Conservation (phyloP, 2,113 vertebrate genomes). For the Anas platyrhynchos region DNA sequence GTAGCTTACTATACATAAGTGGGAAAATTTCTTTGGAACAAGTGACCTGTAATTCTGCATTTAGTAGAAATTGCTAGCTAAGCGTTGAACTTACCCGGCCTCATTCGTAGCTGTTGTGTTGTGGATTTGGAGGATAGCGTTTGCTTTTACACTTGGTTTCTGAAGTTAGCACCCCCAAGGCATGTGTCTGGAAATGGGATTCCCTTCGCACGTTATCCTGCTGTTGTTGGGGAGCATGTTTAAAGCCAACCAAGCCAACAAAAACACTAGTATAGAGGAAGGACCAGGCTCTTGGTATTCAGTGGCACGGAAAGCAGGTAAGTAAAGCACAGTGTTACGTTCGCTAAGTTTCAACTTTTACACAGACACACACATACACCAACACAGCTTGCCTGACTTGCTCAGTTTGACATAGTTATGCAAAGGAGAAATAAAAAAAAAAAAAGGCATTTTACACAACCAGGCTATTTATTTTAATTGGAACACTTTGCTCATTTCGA, state of each 20-base stretch:
- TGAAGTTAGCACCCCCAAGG: neutral
- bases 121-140: neutral
- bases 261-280: slow-evolving; percentile 76
- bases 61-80: slow-evolving; percentile 46
- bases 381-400: slow-evolving; percentile 72
- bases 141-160: neutral
- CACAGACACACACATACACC: neutral
- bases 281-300: slow-evolving; percentile 76
- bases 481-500: slow-evolving; percentile 67
- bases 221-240: slow-evolving; percentile 29
- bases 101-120: neutral
- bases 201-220: neutral
- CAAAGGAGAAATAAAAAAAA: slow-evolving; percentile 45
- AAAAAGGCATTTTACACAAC: slow-evolving; percentile 66
- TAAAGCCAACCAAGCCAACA: neutral
- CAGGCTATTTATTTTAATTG: slow-evolving; percentile 63
- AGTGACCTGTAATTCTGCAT: slow-evolving; percentile 56
- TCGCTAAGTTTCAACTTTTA: slow-evolving; percentile 69
- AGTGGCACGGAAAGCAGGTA: slow-evolving; percentile 79
- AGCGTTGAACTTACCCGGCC: slow-evolving; percentile 12
- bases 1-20: slow-evolving; percentile 42
- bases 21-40: slow-evolving; percentile 44
- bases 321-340: slow-evolving; percentile 83
- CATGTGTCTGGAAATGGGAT: slow-evolving; percentile 15
- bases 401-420: slow-evolving; percentile 74